Evolutionary conservation across 2,888 invertebrate genomes (phyloP).

Genomic region (Pristionchus fissidentatus): DNA sequence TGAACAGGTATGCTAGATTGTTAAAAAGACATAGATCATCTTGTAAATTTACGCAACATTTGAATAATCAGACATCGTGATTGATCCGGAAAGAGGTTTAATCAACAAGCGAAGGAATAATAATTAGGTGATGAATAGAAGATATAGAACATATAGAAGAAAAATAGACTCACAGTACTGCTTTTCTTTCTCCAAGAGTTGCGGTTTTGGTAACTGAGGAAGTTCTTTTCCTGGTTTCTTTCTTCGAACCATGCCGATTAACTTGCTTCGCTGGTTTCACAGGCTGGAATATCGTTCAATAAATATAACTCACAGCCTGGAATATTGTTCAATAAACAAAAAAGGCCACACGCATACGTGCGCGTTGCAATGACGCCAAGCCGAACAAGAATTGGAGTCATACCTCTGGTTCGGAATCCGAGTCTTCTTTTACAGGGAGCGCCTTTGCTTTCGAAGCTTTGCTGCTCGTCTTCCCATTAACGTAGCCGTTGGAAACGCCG

Average conservation of each 20-base stretch:
- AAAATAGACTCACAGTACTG: slow-evolving; percentile 3
- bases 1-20: neutral
- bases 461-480: slow-evolving; percentile 7
- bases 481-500: slow-evolving; percentile 28
- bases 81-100: neutral
- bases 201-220: slow-evolving; percentile 36
- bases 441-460: slow-evolving; percentile 7
- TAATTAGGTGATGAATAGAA: neutral
- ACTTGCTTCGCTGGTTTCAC: slow-evolving; percentile 5
- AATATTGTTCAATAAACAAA: neutral
- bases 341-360: neutral
- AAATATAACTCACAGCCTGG: neutral
- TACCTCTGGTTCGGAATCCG: slow-evolving; percentile 1
- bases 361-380: no score
- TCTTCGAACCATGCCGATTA: neutral
- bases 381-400: no score
- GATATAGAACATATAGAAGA: neutral
- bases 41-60: neutral
- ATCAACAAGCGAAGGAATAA: no score
- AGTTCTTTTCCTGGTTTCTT: slow-evolving; percentile 26
- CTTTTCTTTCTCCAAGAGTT: slow-evolving; percentile 31
- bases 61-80: neutral
- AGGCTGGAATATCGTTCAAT: neutral
- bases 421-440: neutral
- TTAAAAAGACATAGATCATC: no score